phyloP scores from a whole-genome alignment of 92 coral and sea anemone genomes.

The Zoanthus sociatus region DNA sequence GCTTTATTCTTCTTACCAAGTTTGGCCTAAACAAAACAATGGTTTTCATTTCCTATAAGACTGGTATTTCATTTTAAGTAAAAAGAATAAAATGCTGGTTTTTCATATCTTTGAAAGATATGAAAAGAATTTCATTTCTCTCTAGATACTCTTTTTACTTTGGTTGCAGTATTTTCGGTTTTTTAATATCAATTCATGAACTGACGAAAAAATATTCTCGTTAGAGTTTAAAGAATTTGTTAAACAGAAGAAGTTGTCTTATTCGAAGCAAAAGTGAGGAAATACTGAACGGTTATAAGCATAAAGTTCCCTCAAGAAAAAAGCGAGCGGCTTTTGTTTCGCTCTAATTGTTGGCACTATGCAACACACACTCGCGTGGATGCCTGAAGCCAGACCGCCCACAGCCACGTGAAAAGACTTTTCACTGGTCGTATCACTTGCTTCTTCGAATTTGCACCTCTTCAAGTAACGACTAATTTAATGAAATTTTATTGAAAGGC shows the following conservation, averaged over 20 bases:
- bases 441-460: constrained; percentile 7
- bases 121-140: not conserved
- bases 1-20: not conserved
- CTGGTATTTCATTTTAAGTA: not conserved
- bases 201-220: not conserved
- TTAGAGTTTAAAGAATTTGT: not conserved
- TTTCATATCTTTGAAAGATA: not conserved
- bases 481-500: not conserved
- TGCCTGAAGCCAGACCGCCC: constrained; percentile 51
- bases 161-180: not conserved
- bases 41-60: not conserved
- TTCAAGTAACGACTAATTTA: not conserved
- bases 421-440: constrained; percentile 21
- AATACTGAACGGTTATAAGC: not conserved
- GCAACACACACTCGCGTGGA: constrained; percentile 40
- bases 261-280: not conserved
- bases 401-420: constrained; percentile 43
- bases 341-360: not conserved
- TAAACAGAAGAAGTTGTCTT: not conserved
- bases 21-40: not conserved
- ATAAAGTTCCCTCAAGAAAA: not conserved
- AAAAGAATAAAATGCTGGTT: not conserved
- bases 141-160: not conserved
- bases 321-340: constrained; percentile 17
- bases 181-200: not conserved